Base-by-base conservation (phyloP, 1,140 invertebrate genomes). In the Oncopodura yosiiana region DNA sequence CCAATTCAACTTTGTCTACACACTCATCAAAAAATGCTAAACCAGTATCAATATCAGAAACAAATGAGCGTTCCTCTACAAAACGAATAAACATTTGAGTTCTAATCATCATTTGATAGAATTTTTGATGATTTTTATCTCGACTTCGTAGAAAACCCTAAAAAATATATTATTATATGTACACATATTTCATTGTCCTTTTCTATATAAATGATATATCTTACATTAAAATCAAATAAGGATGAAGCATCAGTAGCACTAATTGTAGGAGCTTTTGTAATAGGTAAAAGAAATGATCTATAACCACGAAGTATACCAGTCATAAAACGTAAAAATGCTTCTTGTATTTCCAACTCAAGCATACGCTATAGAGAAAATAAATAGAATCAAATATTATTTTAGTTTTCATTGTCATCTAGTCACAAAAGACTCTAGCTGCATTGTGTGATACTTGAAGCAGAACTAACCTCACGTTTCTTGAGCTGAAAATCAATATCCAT, bases 241-340 rank as follows among this genome's bases (percentile, higher is more conserved):
- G 91, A 91, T 61, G 82, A 84, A 0, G 92, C 86, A 77, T 98
- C 94, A 0, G 93, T 98, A 0, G 93, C 88, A 0, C 87, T 87
- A 44, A 87, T 80, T 0, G 86, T 93, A 0, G 94, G 94, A 1
- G 91, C 90, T 68, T 87, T 87, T 1, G 87, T 94, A 37, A 99
- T 97, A 2, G 96, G 95, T 52, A 92, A 78, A 34, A 99, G 74
- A 71, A 81, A 96, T 39, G 78, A 74, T 42, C 89, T 78, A 72
- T 99, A 99, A 3, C 93, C 94, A 68, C 87, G 87, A 58, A 99
- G 70, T 53, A 95, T 85, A 34, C 83, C 78, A 3, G 90, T 91
- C 84, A 95, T 98, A 67, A 99, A 99, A 44, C 87, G 78, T 26
- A 99, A 75, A 73, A 99, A 99, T 5, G 91, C 88, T 71, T 98